A percentile compares a stretch with the other conserved stretches of the same genome.
phyloP scores from a whole-genome alignment of 2,113 vertebrate genomes.

The Pleuronectes platessa region DNA sequence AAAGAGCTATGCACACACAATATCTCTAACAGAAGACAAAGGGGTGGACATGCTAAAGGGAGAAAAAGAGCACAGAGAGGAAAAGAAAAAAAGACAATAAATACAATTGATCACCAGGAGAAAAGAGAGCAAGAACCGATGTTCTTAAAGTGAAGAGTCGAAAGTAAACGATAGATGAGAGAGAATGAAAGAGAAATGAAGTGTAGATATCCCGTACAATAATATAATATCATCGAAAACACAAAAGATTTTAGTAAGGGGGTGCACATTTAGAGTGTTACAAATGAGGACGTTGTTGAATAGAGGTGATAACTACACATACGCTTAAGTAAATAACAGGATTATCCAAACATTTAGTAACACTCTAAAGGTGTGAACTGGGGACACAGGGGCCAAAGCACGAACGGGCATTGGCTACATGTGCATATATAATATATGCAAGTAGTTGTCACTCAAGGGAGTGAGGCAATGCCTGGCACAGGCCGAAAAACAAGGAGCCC shows the following conservation, averaged over 20 bases:
- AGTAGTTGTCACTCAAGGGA: conserved; percentile 79
- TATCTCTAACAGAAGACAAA: conserved; percentile 74
- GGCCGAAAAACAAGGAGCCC: conserved; percentile 71
- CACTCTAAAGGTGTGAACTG: conserved; percentile 79
- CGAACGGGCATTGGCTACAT: conserved; percentile 80
- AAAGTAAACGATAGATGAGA: conserved; percentile 65
- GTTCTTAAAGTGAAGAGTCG: conserved; percentile 52
- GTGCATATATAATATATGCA: conserved; percentile 81
- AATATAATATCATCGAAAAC: conserved; percentile 56
- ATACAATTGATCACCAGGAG: conserved; percentile 72
- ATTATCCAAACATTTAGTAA: conserved; percentile 76
- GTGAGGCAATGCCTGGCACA: conserved; percentile 77
- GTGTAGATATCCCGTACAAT: conserved; percentile 46
- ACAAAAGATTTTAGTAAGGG: conserved; percentile 64
- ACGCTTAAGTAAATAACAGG: conserved; percentile 29
- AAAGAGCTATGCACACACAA: conserved; percentile 69
- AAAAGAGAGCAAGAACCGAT: conserved; percentile 58
- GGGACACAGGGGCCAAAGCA: conserved; percentile 78
- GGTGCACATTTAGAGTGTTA: conserved; percentile 81
- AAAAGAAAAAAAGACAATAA: conserved; percentile 73
- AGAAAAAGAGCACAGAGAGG: conserved; percentile 72
- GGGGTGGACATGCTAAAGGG: conserved; percentile 71
- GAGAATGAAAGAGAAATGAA: conserved; percentile 52
- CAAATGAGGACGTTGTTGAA: conserved; percentile 69
- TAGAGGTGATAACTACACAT: conserved; percentile 19